phyloP scores from a whole-genome alignment of 2,888 invertebrate species.

The Zootermopsis nevadensis region DNA sequence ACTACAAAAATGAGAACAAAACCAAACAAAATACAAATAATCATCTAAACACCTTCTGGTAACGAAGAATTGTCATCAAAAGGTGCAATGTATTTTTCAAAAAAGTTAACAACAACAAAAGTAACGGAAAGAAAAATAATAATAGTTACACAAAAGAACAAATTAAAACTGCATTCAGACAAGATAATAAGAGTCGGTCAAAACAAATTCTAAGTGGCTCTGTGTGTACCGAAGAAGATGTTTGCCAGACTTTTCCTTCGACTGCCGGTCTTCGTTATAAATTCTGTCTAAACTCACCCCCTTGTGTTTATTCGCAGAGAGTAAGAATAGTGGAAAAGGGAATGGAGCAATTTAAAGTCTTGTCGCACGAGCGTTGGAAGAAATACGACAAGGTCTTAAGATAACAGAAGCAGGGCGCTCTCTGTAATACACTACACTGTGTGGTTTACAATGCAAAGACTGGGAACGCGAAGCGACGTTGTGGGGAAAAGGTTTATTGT shows the following conservation, averaged over 20 bases:
- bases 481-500: background rate
- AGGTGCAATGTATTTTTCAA: too few species aligned
- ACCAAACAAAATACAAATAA: too few species aligned
- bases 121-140: too few species aligned
- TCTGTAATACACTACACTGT: slow-evolving; percentile 4
- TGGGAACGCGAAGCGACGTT: background rate
- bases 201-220: background rate
- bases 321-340: background rate
- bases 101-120: too few species aligned
- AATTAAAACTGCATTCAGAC: too few species aligned
- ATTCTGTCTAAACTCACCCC: slow-evolving; percentile 16
- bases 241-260: background rate
- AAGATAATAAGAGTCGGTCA: background rate
- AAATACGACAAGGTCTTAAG: slow-evolving; percentile 7
- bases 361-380: slow-evolving; percentile 21
- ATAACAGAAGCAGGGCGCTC: background rate
- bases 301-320: slow-evolving; percentile 12
- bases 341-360: slow-evolving; percentile 29
- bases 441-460: background rate
- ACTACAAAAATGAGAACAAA: too few species aligned
- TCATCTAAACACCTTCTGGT: too few species aligned
- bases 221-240: background rate
- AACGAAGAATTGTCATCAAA: too few species aligned
- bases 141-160: too few species aligned
- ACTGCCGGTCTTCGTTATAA: slow-evolving; percentile 5